Percentiles rank a stretch among this genome's conserved stretches.
Evolutionary conservation across 1,140 invertebrate species (phyloP).

Genomic region (Rhagoletis pomonella): DNA sequence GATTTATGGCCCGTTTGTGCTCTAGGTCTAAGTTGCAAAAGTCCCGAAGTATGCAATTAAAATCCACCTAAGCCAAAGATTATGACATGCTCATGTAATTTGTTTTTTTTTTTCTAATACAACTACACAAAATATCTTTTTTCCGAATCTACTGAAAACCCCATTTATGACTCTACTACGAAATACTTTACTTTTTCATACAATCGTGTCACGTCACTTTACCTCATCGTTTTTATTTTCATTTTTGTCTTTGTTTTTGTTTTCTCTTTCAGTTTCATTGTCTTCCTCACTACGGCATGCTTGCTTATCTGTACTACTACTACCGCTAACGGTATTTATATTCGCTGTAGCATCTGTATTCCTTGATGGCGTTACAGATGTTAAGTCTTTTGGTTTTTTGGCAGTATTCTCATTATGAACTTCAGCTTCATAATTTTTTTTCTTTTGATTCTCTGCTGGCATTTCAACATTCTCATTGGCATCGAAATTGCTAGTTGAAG

Average conservation of each 20-base stretch:
- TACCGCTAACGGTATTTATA: background rate
- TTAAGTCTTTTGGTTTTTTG: conserved; percentile 25
- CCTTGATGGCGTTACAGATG: background rate
- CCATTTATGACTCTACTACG: background rate
- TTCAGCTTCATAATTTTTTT: conserved; percentile 7
- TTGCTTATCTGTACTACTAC: conserved; percentile 44
- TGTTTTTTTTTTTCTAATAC: background rate
- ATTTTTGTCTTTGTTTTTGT: background rate
- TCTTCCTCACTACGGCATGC: conserved; percentile 33
- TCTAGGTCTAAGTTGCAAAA: too few species aligned
- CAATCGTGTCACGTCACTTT: conserved; percentile 23
- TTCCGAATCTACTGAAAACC: background rate
- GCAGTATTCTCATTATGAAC: conserved; percentile 23
- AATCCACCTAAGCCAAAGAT: background rate
- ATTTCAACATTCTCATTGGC: background rate
- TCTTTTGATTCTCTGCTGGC: background rate
- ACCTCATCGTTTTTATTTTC: conserved; percentile 18
- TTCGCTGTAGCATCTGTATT: background rate
- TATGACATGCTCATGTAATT: background rate
- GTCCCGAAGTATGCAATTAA: background rate
- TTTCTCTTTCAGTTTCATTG: conserved; percentile 34
- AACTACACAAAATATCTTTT: background rate
- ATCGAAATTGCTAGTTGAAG: background rate
- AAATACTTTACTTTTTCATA: background rate
- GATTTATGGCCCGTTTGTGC: too few species aligned